Evolutionary conservation across 2,797 vertebrate species (phyloP).

Genomic region (Anguilla obscura): DNA sequence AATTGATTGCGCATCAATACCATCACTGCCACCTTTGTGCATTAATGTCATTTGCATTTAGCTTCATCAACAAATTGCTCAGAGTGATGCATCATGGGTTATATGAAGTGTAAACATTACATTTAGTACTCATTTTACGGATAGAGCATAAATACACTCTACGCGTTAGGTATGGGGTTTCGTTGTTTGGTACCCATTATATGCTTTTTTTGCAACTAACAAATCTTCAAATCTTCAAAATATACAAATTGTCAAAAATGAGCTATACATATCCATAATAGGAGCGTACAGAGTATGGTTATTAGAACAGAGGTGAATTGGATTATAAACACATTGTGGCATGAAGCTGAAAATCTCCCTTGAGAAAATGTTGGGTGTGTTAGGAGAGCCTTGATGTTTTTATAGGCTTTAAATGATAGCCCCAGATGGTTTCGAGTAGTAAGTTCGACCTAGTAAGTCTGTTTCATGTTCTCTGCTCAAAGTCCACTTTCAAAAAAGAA

Average conservation of each 20-base stretch:
- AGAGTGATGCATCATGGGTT: not conserved
- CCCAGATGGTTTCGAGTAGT: constrained; percentile 61
- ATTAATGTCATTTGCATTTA: not conserved
- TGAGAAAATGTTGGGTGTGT: constrained; percentile 20
- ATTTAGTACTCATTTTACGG: not conserved
- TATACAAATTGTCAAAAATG: not conserved
- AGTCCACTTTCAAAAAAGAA: constrained; percentile 37
- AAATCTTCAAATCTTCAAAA: not conserved
- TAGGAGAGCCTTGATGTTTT: constrained; percentile 48
- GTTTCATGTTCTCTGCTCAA: constrained; percentile 46
- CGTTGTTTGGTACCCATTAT: not conserved
- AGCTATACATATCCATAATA: not conserved
- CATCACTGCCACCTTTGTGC: not conserved
- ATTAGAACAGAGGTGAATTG: constrained; percentile 9
- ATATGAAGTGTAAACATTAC: not conserved
- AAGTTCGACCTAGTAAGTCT: constrained; percentile 50
- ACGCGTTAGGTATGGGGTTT: not conserved
- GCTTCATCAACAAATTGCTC: not conserved
- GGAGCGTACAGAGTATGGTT: not conserved
- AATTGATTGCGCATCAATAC: no score
- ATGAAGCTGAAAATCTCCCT: not conserved
- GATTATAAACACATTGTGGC: constrained; percentile 25
- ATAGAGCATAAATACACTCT: not conserved
- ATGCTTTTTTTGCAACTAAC: not conserved
- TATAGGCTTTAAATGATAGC: constrained; percentile 51